phyloP scores from a whole-genome alignment of 2,888 invertebrate genomes.

The Macrophya annulata region DNA sequence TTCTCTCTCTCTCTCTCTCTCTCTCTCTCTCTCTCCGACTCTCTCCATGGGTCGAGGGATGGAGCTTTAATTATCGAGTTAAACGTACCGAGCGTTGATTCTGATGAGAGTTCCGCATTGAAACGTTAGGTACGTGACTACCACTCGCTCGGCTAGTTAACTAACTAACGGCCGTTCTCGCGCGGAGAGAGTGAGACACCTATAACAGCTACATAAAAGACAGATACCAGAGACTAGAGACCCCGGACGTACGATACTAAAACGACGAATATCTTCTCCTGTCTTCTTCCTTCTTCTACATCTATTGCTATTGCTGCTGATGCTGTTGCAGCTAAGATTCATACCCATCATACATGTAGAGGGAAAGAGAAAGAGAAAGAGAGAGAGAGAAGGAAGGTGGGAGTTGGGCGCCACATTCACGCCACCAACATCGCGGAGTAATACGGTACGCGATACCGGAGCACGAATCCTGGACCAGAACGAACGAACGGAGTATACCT shows the following conservation, averaged over 20 bases:
- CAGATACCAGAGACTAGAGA: conserved; percentile 2
- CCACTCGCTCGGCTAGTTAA: conserved; percentile 78
- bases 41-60: conserved; percentile 61
- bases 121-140: conserved; percentile 77
- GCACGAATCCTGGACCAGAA: conserved; percentile 10
- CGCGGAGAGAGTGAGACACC: conserved; percentile 71
- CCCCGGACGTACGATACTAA: neutral
- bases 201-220: neutral
- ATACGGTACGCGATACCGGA: neutral
- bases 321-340: neutral
- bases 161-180: conserved; percentile 76
- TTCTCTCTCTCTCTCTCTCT: too few relatives aligned
- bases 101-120: conserved; percentile 79
- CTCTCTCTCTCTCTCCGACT: neutral
- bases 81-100: conserved; percentile 79
- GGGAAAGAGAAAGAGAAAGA: neutral
- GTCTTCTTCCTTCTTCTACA: neutral
- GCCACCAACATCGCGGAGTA: neutral
- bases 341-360: conserved; percentile 5
- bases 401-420: neutral
- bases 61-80: conserved; percentile 78
- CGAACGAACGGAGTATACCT: neutral
- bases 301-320: neutral
- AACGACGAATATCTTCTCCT: neutral
- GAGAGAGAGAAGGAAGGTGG: neutral